A percentile compares a stretch with the other conserved stretches of the same genome.
Evolutionary conservation across 2,113 vertebrate genomes (phyloP).

Genomic region (Rhinichthys klamathensis): DNA sequence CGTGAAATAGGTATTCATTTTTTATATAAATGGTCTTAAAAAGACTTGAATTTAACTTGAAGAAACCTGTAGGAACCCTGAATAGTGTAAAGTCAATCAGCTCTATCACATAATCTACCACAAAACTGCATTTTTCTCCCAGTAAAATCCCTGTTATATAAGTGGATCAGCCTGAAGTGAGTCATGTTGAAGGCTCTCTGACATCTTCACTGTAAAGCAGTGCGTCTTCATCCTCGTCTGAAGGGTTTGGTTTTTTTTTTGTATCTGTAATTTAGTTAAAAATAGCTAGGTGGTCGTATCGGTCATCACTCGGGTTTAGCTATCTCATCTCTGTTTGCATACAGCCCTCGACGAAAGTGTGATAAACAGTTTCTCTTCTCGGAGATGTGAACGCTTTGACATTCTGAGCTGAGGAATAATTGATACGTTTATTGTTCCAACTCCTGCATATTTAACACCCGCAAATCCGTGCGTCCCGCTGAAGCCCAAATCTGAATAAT

Average conservation of each 20-base stretch:
- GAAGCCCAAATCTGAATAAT: neutral
- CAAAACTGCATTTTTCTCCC: neutral
- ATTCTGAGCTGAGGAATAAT: neutral
- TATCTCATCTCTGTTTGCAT: neutral
- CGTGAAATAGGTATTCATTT: too few species aligned
- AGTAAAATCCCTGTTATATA: neutral
- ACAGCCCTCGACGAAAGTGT: neutral
- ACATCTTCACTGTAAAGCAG: neutral
- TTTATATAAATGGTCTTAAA: too few species aligned
- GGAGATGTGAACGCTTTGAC: neutral
- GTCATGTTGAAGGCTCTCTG: neutral
- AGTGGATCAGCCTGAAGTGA: neutral
- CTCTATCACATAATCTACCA: neutral
- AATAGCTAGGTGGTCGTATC: neutral
- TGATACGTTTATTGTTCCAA: neutral
- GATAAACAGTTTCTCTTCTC: neutral
- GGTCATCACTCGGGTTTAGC: neutral
- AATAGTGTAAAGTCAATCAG: neutral
- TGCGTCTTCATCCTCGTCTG: neutral
- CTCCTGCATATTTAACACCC: too few species aligned
- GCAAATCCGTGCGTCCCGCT: neutral
- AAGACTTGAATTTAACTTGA: too few species aligned
- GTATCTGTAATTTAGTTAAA: neutral
- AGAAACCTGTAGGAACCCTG: too few species aligned
- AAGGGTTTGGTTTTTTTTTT: neutral